phyloP scores from a whole-genome alignment of 2,888 invertebrate genomes.

The Fissipunctia ypsillon region DNA sequence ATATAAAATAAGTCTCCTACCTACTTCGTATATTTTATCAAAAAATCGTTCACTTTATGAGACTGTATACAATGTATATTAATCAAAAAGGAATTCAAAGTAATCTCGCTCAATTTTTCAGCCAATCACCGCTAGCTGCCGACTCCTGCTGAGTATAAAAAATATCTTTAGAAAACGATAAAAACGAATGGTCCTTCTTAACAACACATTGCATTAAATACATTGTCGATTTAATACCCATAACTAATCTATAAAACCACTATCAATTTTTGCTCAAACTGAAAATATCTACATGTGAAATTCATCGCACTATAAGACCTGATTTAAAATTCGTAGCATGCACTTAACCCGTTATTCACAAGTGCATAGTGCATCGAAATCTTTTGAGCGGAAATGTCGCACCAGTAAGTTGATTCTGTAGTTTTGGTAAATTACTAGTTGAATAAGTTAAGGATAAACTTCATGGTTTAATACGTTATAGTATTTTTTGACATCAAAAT shows the following conservation, averaged over 20 bases:
- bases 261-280: slow-evolving; percentile 46
- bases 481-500: too few species aligned
- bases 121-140: background rate
- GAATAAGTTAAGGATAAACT: background rate
- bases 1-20: background rate
- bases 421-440: slow-evolving; percentile 21
- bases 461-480: too few species aligned
- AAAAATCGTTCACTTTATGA: background rate
- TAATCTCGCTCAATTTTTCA: background rate
- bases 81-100: background rate
- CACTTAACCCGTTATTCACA: slow-evolving; percentile 66
- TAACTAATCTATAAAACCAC: slow-evolving; percentile 24
- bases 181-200: background rate
- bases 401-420: background rate
- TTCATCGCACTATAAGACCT: slow-evolving; percentile 53
- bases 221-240: background rate
- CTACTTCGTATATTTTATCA: background rate
- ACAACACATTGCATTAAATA: background rate
- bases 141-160: background rate
- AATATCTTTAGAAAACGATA: background rate
- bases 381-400: slow-evolving; percentile 39
- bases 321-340: slow-evolving; percentile 65
- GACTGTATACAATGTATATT: background rate
- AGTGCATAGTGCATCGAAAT: slow-evolving; percentile 67
- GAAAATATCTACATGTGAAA: slow-evolving; percentile 48